Base-by-base conservation (phyloP, 2,888 invertebrate species). In the Pterostichus madidus region DNA sequence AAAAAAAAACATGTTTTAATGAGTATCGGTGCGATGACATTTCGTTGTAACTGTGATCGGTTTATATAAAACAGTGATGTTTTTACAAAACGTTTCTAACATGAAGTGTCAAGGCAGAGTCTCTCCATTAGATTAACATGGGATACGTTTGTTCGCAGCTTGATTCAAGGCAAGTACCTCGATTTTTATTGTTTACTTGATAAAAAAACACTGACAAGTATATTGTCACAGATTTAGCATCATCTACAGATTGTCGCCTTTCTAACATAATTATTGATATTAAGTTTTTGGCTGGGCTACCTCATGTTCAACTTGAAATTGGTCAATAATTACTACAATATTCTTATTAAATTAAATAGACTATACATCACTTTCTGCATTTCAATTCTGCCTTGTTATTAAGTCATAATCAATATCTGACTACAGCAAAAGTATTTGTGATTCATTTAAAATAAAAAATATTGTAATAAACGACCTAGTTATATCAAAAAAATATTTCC, bases 1-100 rank as follows among this genome's bases (percentile, higher is more conserved):
- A 49, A 59, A 53, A 39, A 35, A 73, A 81, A 75, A 81, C 61
- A 81, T 81, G 81, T 35, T 80, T 78, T 75, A 75, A 80, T 80
- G 68, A 68, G 68, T 56, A 75, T 81, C 59, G 75, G 75, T 81
- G 59, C 75, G 75, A 75, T 81, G 81, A 81, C 81, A 81, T 81
- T 81, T 75, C 39, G 68, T 52, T 79, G 52, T 79, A 52, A 68
- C 46, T 79, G 64, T 79, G 79, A 79, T 79, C 64, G 79, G 64
- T 68, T 68, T 81, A 31, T 46, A 2, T 59, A 24, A 32, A 61
- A 75, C 10, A 59, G 75, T 81, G 75, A 31, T 81, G 49, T 75
- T 73, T 46, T 39, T 81, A 79, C 17, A 13, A 81, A 80, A 73
- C 49, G 59, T 53, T 59, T 46, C 24, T 15, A 79, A 32, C 35